Percentiles rank a stretch among this genome's conserved stretches.
phyloP scores from a whole-genome alignment of 2,797 vertebrate species.

The Cryptoprocta ferox region DNA sequence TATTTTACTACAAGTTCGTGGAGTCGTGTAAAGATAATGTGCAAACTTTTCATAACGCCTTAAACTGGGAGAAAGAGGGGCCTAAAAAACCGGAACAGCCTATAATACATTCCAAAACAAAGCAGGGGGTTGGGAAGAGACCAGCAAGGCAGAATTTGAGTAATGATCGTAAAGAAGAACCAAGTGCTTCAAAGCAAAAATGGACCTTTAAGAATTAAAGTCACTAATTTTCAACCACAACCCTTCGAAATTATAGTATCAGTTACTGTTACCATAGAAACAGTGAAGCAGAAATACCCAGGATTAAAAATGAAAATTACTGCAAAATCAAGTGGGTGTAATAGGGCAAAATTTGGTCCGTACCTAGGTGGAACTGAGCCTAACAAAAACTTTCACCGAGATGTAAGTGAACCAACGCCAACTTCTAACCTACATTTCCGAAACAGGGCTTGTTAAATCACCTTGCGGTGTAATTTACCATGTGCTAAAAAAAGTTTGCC shows the following conservation, averaged over 20 bases:
- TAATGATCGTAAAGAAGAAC: background rate
- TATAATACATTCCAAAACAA: slow-evolving; percentile 29
- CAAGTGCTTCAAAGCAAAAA: background rate
- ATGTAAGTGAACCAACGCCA: background rate
- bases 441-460: background rate
- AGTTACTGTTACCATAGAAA: slow-evolving; percentile 52
- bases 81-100: background rate
- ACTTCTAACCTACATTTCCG: background rate
- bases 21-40: background rate
- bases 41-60: slow-evolving; percentile 33
- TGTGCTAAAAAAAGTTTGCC: slow-evolving; percentile 42
- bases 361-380: background rate
- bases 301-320: slow-evolving; percentile 21
- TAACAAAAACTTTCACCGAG: background rate
- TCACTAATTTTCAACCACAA: slow-evolving; percentile 45
- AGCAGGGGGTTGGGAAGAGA: background rate
- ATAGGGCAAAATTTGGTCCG: background rate
- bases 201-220: slow-evolving; percentile 46
- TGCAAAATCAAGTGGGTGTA: slow-evolving; percentile 32
- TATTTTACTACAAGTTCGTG: background rate
- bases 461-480: background rate
- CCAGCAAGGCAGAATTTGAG: background rate
- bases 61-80: background rate
- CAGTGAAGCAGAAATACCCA: background rate
- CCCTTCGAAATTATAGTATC: slow-evolving; percentile 20